These are phyloP conservation scores for Anableps anableps DNA, from an alignment of 2,797 vertebrate genomes.

Conservation along the genomic window DNA sequence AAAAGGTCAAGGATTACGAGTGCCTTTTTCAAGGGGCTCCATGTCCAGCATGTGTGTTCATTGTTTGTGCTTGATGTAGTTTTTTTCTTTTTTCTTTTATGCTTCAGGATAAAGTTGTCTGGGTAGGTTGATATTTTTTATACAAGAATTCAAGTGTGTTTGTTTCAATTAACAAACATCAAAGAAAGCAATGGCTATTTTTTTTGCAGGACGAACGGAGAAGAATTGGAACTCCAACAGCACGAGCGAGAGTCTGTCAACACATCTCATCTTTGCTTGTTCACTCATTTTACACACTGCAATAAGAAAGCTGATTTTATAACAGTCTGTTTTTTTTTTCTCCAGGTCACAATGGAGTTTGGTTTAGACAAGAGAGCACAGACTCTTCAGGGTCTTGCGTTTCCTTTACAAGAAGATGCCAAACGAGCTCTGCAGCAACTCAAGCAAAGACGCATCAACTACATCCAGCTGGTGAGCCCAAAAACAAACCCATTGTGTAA, in stretches of 20 bases:
- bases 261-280: not conserved
- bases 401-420: slow-evolving; percentile 92
- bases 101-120: slow-evolving; percentile 83
- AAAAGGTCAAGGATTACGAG: not conserved
- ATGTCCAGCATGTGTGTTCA: not conserved
- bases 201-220: slow-evolving; percentile 81
- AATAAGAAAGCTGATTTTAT: not conserved
- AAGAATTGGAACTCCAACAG: slow-evolving; percentile 74
- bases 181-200: not conserved
- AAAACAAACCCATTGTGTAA: not conserved
- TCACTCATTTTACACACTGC: not conserved
- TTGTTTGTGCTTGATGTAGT: not conserved
- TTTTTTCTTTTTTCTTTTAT: slow-evolving; percentile 27
- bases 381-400: slow-evolving; percentile 93
- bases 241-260: slow-evolving; percentile 75
- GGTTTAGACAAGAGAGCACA: slow-evolving; percentile 94
- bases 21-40: not conserved
- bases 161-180: not conserved
- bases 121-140: slow-evolving; percentile 70
- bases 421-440: slow-evolving; percentile 92
- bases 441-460: slow-evolving; percentile 92
- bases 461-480: slow-evolving; percentile 92
- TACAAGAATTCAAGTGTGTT: not conserved
- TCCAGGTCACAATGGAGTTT: slow-evolving; percentile 94
- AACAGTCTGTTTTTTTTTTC: not conserved